Evolutionary conservation across 2,113 vertebrate species (phyloP).

Genomic region (Menidia beryllina): DNA sequence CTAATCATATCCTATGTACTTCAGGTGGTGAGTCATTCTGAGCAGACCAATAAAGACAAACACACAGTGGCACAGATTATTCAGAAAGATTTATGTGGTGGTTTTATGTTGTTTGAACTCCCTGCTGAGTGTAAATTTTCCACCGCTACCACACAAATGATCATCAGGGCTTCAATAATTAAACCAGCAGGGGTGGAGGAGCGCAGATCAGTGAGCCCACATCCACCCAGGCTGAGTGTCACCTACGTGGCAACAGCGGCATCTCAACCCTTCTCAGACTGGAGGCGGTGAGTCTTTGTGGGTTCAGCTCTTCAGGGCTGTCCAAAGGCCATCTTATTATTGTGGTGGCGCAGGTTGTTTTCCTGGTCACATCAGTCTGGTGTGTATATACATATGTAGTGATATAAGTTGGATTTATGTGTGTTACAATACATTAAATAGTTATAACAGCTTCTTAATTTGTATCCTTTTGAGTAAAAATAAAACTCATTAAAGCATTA

Average conservation of each 20-base stretch:
- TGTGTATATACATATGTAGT: not conserved
- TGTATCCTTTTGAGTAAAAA: too few species aligned
- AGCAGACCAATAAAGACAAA: conserved; percentile 2
- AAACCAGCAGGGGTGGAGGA: conserved; percentile 59
- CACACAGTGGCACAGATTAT: too few species aligned
- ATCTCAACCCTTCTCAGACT: conserved; percentile 8
- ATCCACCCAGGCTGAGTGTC: conserved; percentile 11
- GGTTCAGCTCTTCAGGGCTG: conserved; percentile 5
- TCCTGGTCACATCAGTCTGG: not conserved
- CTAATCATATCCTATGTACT: not conserved
- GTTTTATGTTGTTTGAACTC: conserved; percentile 32
- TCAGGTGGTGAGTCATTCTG: conserved; percentile 5
- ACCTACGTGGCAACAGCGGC: conserved; percentile 23
- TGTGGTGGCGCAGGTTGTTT: not conserved
- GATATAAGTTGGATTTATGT: not conserved
- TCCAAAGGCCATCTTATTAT: too few species aligned
- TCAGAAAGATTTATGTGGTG: conserved; percentile 28
- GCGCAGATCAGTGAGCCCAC: conserved; percentile 15
- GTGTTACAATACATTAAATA: too few species aligned
- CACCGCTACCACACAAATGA: conserved; percentile 34
- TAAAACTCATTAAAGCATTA: too few species aligned
- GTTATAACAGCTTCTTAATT: too few species aligned
- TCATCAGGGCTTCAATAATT: conserved; percentile 52
- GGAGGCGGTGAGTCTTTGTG: conserved; percentile 21
- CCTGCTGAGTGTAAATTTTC: conserved; percentile 51